Evolutionary conservation across 1,140 invertebrate genomes (phyloP), one percentile per base, ranked within the genome.

Genomic region (Oreohelix idahoensis): DNA sequence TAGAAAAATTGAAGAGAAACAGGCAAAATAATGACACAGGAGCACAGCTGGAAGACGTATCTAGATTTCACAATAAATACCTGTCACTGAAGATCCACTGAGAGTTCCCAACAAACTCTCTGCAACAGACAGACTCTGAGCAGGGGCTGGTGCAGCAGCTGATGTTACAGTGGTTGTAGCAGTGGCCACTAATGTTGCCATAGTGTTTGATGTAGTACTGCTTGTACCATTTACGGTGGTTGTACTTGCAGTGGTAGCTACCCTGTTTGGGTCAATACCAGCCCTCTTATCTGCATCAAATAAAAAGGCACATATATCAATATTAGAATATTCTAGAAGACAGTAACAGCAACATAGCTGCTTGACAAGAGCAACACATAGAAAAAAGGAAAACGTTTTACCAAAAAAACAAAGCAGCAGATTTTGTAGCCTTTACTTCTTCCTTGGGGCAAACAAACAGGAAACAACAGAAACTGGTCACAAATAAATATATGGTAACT

Each of bases 271-370:
- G 45, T 76, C 75, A 36, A 45, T 81, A 17, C 81, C 84, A 69
- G 88, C 87, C 85, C 88, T 90, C 85, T 91, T 91, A 80, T 90
- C 90, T 91, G 74, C n/a, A 35, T 35, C 23, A 79, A 36, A 20
- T 1, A n/a, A n/a, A n/a, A 38, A 38, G 66, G 42, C 42, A 45
- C 5, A 45, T 45, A 45, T 8, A 45, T 8, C 42, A 45, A 15
- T 15, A 45, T 8, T 45, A 45, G n/a, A n/a, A n/a, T n/a, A n/a
- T n/a, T n/a, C n/a, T n/a, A n/a, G n/a, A n/a, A n/a, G n/a, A n/a
- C n/a, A n/a, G n/a, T n/a, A n/a, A n/a, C n/a, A n/a, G n/a, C n/a
- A n/a, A n/a, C n/a, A n/a, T n/a, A n/a, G n/a, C n/a, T n/a, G n/a
- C n/a, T n/a, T n/a, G n/a, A n/a, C n/a, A n/a, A n/a, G n/a, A n/a